These are phyloP conservation scores for Sarcophaga bullata DNA, from an alignment of 1,140 invertebrate species.

Conservation along the genomic window DNA sequence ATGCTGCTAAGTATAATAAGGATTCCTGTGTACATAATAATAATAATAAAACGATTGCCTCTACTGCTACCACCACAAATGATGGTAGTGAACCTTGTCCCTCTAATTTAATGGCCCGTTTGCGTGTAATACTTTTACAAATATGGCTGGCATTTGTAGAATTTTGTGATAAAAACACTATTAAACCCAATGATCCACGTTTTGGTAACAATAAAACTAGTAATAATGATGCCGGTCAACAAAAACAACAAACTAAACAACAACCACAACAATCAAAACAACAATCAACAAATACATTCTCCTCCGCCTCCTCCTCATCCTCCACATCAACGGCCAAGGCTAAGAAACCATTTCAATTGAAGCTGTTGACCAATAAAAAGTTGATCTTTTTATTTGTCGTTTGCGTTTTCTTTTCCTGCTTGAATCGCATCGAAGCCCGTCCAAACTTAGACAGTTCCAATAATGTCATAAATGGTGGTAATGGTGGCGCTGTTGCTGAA, in stretches of 20 bases:
- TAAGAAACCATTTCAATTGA: slow-evolving; percentile 21
- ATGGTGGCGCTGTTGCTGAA: slow-evolving; percentile 2
- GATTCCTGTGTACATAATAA: not conserved
- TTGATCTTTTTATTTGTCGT: slow-evolving; percentile 50
- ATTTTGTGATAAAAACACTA: slow-evolving; percentile 45
- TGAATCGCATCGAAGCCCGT: slow-evolving; percentile 54
- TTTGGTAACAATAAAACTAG: slow-evolving; percentile 4
- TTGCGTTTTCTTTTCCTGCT: slow-evolving; percentile 50
- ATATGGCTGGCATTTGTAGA: slow-evolving; percentile 45
- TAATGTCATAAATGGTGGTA: slow-evolving; percentile 35
- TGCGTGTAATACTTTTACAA: slow-evolving; percentile 24
- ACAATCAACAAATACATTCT: slow-evolving; percentile 46
- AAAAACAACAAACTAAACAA: not conserved
- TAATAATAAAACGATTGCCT: not conserved
- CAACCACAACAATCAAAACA: not conserved
- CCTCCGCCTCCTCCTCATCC: not conserved
- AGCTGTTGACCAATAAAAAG: slow-evolving; percentile 45
- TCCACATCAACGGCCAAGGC: not conserved
- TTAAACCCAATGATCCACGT: slow-evolving; percentile 46
- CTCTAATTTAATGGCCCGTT: not conserved
- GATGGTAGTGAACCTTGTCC: no score
- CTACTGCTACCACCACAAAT: slow-evolving; percentile 12
- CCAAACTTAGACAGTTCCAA: slow-evolving; percentile 48
- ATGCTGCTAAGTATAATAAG: not conserved
- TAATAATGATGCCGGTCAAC: not conserved